Evolutionary conservation across 2,797 vertebrate species (phyloP), one percentile per base, ranked within the genome.

Genomic region (Setipinna tenuifilis): DNA sequence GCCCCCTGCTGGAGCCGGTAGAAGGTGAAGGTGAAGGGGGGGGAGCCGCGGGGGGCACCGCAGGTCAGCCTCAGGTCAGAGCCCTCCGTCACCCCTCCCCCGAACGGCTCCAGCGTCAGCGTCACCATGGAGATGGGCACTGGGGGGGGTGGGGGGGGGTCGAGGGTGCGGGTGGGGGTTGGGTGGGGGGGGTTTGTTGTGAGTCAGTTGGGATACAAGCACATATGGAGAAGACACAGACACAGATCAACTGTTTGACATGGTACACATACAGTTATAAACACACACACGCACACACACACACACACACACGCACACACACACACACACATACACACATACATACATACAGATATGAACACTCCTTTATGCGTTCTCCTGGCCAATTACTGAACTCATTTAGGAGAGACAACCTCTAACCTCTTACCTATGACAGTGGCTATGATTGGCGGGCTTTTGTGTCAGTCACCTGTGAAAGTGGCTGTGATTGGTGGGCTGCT

Each of bases 1-100:
- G 0, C 11, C 3, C 2, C 0, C 7, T 0, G 19, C 5, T 46
- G 25, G 0, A 0, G 16, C 82, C 88, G 90, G 90, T 91, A 92
- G 94, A 93, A 95, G 71, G 86, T 91, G 89, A 94, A 95, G 83
- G 0, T 93, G 80, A 96, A 50, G 75, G 95, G 95, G 14, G 21
- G 23, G 5, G 92, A 91, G 17, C 95, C 95, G n/a, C 48, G 86
- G 21, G 90, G n/a, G 4, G 95, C 91, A 0, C 82, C 88, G 87
- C 95, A 96, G 83, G n/a, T 0, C 0, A 96, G 91, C 31, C 1
- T 89, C 83, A 95, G n/a, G n/a, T 90, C 84, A 68, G 90, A 86
- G 0, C 94, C 94, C 83, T 96, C 95, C 0, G 91, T 88, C 58
- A 95, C 31, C 0, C 87, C 86, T 0, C 54, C 12, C 0, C 6